Percentiles rank a stretch among this genome's conserved stretches.
phyloP scores from a whole-genome alignment of 1,140 invertebrate genomes.

The Bombus affinis region DNA sequence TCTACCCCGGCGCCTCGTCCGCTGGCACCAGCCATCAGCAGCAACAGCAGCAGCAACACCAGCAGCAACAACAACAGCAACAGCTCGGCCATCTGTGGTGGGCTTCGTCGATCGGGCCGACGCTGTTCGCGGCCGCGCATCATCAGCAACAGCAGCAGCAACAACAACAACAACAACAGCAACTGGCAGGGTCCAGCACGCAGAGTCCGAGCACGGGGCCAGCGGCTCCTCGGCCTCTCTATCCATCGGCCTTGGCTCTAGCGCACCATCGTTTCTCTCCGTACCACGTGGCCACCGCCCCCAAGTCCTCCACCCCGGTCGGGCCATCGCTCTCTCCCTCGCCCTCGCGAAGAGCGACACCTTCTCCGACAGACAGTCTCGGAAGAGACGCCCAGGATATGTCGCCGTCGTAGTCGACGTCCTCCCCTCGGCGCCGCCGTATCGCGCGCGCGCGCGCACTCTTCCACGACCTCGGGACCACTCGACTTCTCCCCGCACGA shows the following conservation, averaged over 20 bases:
- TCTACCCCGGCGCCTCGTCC: constrained; percentile 76
- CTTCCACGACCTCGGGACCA: constrained; percentile 19
- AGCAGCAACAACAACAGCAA: constrained; percentile 72
- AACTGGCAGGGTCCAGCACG: constrained; percentile 70
- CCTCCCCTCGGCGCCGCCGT: neutral
- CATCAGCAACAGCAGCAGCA: constrained; percentile 77
- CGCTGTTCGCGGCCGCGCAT: constrained; percentile 79
- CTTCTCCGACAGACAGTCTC: constrained; percentile 80
- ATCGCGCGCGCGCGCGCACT: neutral
- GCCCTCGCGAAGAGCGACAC: constrained; percentile 77
- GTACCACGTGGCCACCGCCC: constrained; percentile 75
- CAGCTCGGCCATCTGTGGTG: constrained; percentile 80
- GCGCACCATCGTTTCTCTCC: constrained; percentile 82
- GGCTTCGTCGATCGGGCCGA: constrained; percentile 80
- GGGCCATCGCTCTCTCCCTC: constrained; percentile 76
- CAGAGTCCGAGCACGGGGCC: constrained; percentile 74
- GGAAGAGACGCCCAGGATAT: constrained; percentile 79
- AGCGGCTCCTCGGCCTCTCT: constrained; percentile 81
- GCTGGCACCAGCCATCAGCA: constrained; percentile 75
- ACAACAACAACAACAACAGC: constrained; percentile 75
- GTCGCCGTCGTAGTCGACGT: constrained; percentile 79
- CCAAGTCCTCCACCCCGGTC: constrained; percentile 72
- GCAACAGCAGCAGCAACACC: constrained; percentile 74
- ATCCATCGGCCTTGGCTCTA: constrained; percentile 78
- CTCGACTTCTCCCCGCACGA: neutral